Evolutionary conservation across 2,797 vertebrate genomes (phyloP), one percentile per base, ranked within the genome.

Genomic region (Cetoscarus ocellatus): DNA sequence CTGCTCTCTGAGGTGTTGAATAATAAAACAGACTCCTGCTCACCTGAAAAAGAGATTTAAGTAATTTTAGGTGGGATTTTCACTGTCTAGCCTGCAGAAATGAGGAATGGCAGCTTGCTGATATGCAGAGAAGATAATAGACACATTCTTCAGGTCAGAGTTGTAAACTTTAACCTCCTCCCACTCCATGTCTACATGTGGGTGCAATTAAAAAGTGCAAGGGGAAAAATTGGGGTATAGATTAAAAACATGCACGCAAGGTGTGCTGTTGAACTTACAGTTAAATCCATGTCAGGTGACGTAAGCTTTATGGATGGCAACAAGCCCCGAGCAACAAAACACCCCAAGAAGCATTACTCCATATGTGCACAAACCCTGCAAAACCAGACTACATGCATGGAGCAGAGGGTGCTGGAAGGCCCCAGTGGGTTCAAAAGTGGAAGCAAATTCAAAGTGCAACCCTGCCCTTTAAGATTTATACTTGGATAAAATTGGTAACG

Each of bases 271-370:
- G 70, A 85, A 80, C 53, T 61, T 60, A 55, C 59, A 84, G 79
- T 84, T 68, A 89, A 91, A 90, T 86, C 83, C 80, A 79, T 85
- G 86, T 91, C 87, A 86, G 81, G 83, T 90, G 86, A 91, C 83
- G 77, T 88, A 85, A 90, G 71, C 57, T 57, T 76, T 67, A 54
- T 57, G 65, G 67, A 84, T 63, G 74, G 79, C 74, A 86, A 85
- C 77, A 66, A 84, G 76, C 74, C 67, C 82, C 4, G 59, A 73
- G 76, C 56, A 84, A 83, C 84, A 82, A 74, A 86, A 83, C 84
- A 86, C 63, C 56, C 54, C 18, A 48, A 6, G 42, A 68, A 54
- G 70, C 65, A 67, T 53, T 58, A 63, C 52, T 67, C 60, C 19
- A 13, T 17, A 6, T 51, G 49, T 14, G 6, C 15, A 10, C 6